Percentiles rank a stretch among this genome's conserved stretches.
Evolutionary conservation across 2,888 invertebrate species (phyloP).

Genomic region (Candidula unifasciata): DNA sequence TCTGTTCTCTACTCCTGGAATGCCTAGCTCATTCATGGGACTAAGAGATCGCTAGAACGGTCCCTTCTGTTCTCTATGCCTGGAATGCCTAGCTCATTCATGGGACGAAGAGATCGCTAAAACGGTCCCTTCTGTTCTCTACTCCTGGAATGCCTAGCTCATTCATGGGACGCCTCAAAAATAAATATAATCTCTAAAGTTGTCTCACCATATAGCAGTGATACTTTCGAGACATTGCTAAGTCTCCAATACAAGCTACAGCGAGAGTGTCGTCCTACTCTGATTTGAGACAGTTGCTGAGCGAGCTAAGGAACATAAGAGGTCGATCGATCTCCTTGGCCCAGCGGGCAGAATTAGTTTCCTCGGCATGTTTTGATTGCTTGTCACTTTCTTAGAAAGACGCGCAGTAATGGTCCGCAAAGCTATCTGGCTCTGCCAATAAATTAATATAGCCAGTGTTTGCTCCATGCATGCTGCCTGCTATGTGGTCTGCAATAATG

Average conservation of each 20-base stretch:
- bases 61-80: too few relatives aligned
- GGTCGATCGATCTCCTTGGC: constrained; percentile 30
- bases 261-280: constrained; percentile 30
- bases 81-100: too few relatives aligned
- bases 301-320: constrained; percentile 1
- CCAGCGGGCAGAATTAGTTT: constrained; percentile 45
- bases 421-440: constrained; percentile 33
- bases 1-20: too few relatives aligned
- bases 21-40: too few relatives aligned
- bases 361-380: constrained; percentile 43
- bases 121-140: too few relatives aligned
- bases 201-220: constrained; percentile 14
- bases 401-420: constrained; percentile 31
- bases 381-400: constrained; percentile 38
- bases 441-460: constrained; percentile 3
- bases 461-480: neutral
- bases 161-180: too few relatives aligned
- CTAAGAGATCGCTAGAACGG: too few relatives aligned
- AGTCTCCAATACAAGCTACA: neutral
- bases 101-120: too few relatives aligned
- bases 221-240: neutral
- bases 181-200: too few relatives aligned
- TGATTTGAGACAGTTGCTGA: constrained; percentile 41
- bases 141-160: too few relatives aligned
- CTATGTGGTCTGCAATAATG: neutral